phyloP scores from a whole-genome alignment of 1,140 invertebrate genomes.

The Meloidogyne hapla region DNA sequence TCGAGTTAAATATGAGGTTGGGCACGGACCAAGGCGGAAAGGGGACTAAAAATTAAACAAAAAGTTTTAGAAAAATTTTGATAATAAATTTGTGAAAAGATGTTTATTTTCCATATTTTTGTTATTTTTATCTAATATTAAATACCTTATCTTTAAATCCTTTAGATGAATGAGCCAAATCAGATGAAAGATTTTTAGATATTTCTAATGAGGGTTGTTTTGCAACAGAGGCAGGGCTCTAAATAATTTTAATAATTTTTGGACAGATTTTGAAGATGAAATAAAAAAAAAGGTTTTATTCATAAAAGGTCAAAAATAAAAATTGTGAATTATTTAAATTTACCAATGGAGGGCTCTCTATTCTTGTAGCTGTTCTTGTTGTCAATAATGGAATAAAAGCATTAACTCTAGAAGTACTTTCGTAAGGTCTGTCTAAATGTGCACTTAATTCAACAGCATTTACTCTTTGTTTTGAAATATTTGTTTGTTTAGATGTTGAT shows the following conservation, averaged over 20 bases:
- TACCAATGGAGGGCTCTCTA: neutral
- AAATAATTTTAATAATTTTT: neutral
- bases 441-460: slow-evolving; percentile 23
- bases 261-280: too few species aligned
- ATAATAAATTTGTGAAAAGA: too few species aligned
- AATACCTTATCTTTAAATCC: neutral
- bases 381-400: slow-evolving; percentile 2
- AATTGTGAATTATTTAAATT: neutral
- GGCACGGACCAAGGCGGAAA: slow-evolving; percentile 18
- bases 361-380: neutral
- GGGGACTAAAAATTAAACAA: neutral
- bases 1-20: slow-evolving; percentile 16
- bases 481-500: neutral
- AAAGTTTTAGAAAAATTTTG: too few species aligned
- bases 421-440: slow-evolving; percentile 12
- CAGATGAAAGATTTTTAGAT: neutral
- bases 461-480: slow-evolving; percentile 11
- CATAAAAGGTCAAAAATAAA: too few species aligned
- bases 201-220: neutral
- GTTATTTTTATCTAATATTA: too few species aligned
- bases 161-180: neutral
- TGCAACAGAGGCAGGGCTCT: neutral
- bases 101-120: too few species aligned
- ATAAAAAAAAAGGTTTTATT: too few species aligned
- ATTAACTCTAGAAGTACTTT: neutral